phyloP scores from a whole-genome alignment of 2,888 invertebrate species.

The Hirtodrosophila histrioides region DNA sequence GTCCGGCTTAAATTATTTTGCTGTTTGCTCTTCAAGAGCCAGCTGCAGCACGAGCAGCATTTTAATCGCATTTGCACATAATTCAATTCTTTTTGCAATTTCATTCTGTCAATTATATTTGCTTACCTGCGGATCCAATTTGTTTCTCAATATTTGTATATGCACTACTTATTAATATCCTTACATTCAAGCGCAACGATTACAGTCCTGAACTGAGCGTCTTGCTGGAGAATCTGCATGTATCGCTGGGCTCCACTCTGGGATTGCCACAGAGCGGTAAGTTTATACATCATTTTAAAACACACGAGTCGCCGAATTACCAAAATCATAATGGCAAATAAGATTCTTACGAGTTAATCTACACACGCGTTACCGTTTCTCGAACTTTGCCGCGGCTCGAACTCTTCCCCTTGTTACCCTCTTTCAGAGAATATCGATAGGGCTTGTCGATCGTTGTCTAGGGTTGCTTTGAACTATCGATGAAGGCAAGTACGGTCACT shows the following conservation, averaged over 20 bases:
- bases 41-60: slow-evolving; percentile 39
- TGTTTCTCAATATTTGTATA: slow-evolving; percentile 45
- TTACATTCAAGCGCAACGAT: slow-evolving; percentile 76
- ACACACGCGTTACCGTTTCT: too few relatives aligned
- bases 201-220: slow-evolving; percentile 83
- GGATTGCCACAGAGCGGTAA: slow-evolving; percentile 84
- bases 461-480: too few relatives aligned
- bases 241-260: slow-evolving; percentile 83
- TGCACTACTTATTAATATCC: slow-evolving; percentile 4
- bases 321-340: too few relatives aligned
- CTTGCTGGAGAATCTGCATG: slow-evolving; percentile 83
- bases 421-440: too few relatives aligned
- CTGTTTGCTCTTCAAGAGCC: slow-evolving; percentile 43
- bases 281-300: too few relatives aligned
- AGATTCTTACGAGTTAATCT: too few relatives aligned
- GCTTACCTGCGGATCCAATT: slow-evolving; percentile 45
- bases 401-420: too few relatives aligned
- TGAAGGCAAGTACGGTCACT: too few relatives aligned
- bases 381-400: too few relatives aligned
- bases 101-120: slow-evolving; percentile 66
- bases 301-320: too few relatives aligned
- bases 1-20: slow-evolving; percentile 64
- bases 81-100: slow-evolving; percentile 74
- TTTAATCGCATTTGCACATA: slow-evolving; percentile 76
- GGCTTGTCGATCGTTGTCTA: too few relatives aligned